Percentiles rank a stretch among this genome's conserved stretches.
Evolutionary conservation across 2,113 vertebrate species (phyloP).

Genomic region (Forbesichthys papilliferus): DNA sequence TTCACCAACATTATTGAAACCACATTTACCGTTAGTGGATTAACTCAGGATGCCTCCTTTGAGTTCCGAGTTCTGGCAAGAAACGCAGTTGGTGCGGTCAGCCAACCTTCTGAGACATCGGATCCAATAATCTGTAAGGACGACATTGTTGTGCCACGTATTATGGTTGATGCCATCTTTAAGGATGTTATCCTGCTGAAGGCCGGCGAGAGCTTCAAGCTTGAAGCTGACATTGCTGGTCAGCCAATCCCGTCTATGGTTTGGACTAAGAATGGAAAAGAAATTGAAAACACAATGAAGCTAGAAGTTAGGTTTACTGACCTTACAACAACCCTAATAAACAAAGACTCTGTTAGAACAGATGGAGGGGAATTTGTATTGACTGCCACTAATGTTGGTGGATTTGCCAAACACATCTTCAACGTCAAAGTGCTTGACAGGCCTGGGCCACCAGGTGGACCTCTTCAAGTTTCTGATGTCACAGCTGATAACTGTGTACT

Average conservation of each 20-base stretch:
- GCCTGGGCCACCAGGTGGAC: conserved; percentile 91
- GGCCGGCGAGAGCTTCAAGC: conserved; percentile 91
- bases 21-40: conserved; percentile 92
- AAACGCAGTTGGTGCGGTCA: conserved; percentile 92
- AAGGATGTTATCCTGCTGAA: conserved; percentile 89
- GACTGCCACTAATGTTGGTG: conserved; percentile 93
- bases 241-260: conserved; percentile 90
- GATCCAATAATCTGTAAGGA: conserved; percentile 93
- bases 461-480: conserved; percentile 85
- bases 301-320: conserved; percentile 89
- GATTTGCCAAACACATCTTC: conserved; percentile 95
- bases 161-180: conserved; percentile 93
- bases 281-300: conserved; percentile 90
- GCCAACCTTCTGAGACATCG: conserved; percentile 90
- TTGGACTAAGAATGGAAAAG: conserved; percentile 96
- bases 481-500: conserved; percentile 92
- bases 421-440: conserved; percentile 96
- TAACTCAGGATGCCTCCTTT: conserved; percentile 91
- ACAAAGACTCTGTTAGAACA: conserved; percentile 90
- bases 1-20: conserved; percentile 97
- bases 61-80: conserved; percentile 94
- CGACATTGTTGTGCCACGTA: conserved; percentile 91
- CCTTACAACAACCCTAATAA: conserved; percentile 85
- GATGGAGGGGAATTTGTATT: conserved; percentile 92
- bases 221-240: conserved; percentile 94